Evolutionary conservation across 2,888 invertebrate genomes (phyloP).

Genomic region (Lycophotia porphyrea): DNA sequence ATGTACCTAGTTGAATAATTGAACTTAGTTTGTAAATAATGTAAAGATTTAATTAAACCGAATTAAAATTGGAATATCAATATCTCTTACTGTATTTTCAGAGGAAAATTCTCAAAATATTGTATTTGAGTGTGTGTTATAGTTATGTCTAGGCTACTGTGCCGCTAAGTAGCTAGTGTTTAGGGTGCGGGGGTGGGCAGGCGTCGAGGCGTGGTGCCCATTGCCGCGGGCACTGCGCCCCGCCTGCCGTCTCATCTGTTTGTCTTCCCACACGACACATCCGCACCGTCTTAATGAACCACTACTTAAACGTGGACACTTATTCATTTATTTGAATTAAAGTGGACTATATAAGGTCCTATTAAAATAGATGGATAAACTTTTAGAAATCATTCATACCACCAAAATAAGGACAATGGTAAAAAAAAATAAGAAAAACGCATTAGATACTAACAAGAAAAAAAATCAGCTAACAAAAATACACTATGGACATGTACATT

Average conservation of each 20-base stretch:
- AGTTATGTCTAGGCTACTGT: slow-evolving; percentile 50
- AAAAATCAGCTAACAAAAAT: too few relatives aligned
- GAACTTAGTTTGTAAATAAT: too few relatives aligned
- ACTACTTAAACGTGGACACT: slow-evolving; percentile 4
- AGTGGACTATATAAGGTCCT: not conserved
- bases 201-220: slow-evolving; percentile 83
- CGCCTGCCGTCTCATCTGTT: slow-evolving; percentile 76
- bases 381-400: too few relatives aligned
- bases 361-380: too few relatives aligned
- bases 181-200: slow-evolving; percentile 64
- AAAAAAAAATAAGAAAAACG: too few relatives aligned
- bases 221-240: slow-evolving; percentile 73
- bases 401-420: too few relatives aligned
- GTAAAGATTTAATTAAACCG: too few relatives aligned
- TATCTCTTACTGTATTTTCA: not conserved
- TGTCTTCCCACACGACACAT: slow-evolving; percentile 75
- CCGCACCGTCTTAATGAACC: slow-evolving; percentile 19
- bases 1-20: too few relatives aligned
- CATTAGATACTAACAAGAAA: too few relatives aligned
- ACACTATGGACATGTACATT: too few relatives aligned
- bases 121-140: slow-evolving; percentile 5
- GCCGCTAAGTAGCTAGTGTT: slow-evolving; percentile 50
- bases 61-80: too few relatives aligned
- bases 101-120: slow-evolving; percentile 11
- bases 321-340: slow-evolving; percentile 31